phyloP scores from a whole-genome alignment of 1,140 invertebrate genomes.

The Caenorhabditis latens region DNA sequence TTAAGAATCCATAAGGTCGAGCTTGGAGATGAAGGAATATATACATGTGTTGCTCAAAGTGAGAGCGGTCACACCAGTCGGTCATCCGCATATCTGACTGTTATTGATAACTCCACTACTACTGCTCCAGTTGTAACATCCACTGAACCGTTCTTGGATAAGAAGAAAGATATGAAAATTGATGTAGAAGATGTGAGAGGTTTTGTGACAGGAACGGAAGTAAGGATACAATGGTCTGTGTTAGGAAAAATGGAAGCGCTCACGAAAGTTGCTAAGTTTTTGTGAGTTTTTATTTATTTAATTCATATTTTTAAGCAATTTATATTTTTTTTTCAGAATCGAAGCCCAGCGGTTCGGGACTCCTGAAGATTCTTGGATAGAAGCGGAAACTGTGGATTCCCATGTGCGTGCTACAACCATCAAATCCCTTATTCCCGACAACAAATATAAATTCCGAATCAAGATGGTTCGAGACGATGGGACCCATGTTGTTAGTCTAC shows the following conservation, averaged over 20 bases:
- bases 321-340: slow-evolving; percentile 39
- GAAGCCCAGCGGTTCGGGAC: slow-evolving; percentile 40
- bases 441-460: slow-evolving; percentile 56
- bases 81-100: slow-evolving; percentile 63
- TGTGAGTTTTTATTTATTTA: slow-evolving; percentile 26
- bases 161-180: slow-evolving; percentile 60
- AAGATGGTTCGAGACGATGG: slow-evolving; percentile 55
- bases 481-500: slow-evolving; percentile 30
- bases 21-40: slow-evolving; percentile 65
- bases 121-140: slow-evolving; percentile 14
- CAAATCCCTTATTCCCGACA: slow-evolving; percentile 51
- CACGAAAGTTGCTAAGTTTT: slow-evolving; percentile 48
- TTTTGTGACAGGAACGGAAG: slow-evolving; percentile 67
- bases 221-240: slow-evolving; percentile 66
- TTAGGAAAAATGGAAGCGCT: slow-evolving; percentile 57
- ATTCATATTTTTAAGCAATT: neutral
- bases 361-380: slow-evolving; percentile 48
- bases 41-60: slow-evolving; percentile 68
- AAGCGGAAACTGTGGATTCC: slow-evolving; percentile 53
- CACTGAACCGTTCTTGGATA: slow-evolving; percentile 48
- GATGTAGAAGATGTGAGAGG: slow-evolving; percentile 64
- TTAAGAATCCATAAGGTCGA: slow-evolving; percentile 62
- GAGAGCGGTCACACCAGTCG: slow-evolving; percentile 38
- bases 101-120: slow-evolving; percentile 3
- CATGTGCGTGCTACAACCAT: slow-evolving; percentile 60